Base-by-base conservation (phyloP, 1,140 invertebrate genomes). In the Trichonephila clavipes region DNA sequence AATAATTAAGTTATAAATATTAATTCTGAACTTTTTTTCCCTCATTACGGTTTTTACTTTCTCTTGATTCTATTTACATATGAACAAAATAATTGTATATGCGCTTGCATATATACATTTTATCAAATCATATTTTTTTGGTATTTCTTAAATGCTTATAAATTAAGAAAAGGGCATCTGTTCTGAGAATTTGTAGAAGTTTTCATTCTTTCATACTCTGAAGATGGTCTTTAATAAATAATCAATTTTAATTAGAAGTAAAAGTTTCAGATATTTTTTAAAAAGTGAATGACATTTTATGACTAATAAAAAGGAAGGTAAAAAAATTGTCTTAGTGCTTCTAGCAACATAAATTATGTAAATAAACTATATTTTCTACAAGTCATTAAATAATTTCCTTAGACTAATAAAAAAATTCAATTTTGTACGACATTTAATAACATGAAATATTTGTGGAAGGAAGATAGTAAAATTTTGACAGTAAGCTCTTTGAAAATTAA, bases 1-100 rank as follows among this genome's bases (percentile, higher is more conserved):
- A 24, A 69, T 69, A 69, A 69, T 69, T 69, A 69, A 69, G 64
- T 69, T 69, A 69, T 69, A 69, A 69, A 69, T 69, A 69, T 69
- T 69, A 69, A 69, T 24, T 24, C 8, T 69, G n/a, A 24, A 24
- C n/a, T 69, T 69, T 24, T 12, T n/a, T n/a, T n/a, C n/a, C 18
- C 28, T 77, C 5, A 77, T 77, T 77, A 34, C 14, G 28, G 28
- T 28, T 77, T 16, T 14, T 16, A 6, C 69, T 16, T 34, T 21
- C 6, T 24, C 14, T 4, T 77, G 28, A 77, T 77, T 18, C 5
- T 40, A 16, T 77, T 34, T 77, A 28, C 69, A 77, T 69, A 24
- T 34, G 69, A 77, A 77, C 28, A 77, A 77, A 77, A 77, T 28
- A 34, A 77, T 77, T 40, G 16, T 40, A 34, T 34, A 34, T 77